Evolutionary conservation across 2,888 invertebrate genomes (phyloP), one percentile per base, ranked within the genome.

Genomic region (Aporophyla nigra): DNA sequence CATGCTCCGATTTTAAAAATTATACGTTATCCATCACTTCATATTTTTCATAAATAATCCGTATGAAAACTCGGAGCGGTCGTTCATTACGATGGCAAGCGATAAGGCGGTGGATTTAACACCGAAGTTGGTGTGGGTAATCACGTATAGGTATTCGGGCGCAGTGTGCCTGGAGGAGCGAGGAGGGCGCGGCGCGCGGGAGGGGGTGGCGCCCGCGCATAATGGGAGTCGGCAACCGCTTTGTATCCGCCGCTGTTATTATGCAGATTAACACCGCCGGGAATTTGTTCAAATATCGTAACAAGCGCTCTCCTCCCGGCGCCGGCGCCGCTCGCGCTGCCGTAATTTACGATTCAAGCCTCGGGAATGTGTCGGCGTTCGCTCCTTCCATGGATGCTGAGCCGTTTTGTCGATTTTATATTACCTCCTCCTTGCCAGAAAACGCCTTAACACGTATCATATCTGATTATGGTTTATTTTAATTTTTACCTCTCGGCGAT

Each of bases 251-350:
- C 94, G 96, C 95, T 96, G 95, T 96, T 96, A 96, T 96, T 96
- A 96, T 96, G 96, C 96, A 96, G 96, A 96, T 96, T 96, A 96
- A 96, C 96, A 96, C 96, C 96, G 95, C 92, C 96, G 96, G 96
- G 96, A 96, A 96, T 96, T 96, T 96, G 96, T 96, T 96, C 96
- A 96, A 95, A 96, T 95, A 96, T 96, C 96, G 95, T 96, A 96
- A 96, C 96, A 95, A 96, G 96, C 95, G 91, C 93, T 94, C 93
- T 94, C 94, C 95, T 94, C 94, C 93, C 94, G 93, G 95, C 96
- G 96, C 95, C 96, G 95, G 95, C 96, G 95, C 95, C 95, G 95
- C 92, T 92, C 92, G 92, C 93, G 90, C 90, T 91, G 92, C 91
- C 90, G 91, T 96, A 94, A 96, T 96, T 96, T 96, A 95, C 95